Base-by-base conservation (phyloP, 2,113 vertebrate genomes). In the Lagopus muta region DNA sequence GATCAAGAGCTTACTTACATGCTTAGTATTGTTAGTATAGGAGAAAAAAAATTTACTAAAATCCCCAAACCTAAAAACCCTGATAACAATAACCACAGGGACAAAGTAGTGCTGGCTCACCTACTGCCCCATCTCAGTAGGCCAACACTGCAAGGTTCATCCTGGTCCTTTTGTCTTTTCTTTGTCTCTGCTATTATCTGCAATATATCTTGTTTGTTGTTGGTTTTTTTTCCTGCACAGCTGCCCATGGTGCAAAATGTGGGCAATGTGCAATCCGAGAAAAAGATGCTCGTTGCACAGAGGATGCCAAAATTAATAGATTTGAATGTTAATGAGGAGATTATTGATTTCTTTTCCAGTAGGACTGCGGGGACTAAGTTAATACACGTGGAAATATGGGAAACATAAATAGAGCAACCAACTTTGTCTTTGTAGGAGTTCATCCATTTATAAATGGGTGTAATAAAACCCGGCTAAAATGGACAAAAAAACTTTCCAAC, bases 251-350 rank as follows among this genome's bases (percentile, higher is more conserved):
- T 89, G 32, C 47, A 95, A 87, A 91, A 89, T 34, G n/a, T 47
- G 69, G 76, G 54, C 62, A 84, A 48, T 40, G 50, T 73, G 45
- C 54, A 76, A 73, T 76, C 54, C 50, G 82, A 94, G 93, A 82
- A 73, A 82, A 93, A 94, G 71, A 64, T 57, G 64, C 61, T 80
- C 94, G 67, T 77, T 86, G 47, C 67, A 86, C 38, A 83, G 32
- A 83, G 47, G 57, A 85, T 93, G 73, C 60, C 75, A 91, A 89
- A 89, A 92, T 92, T 77, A 79, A 77, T 92, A 91, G 38, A 42
- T 91, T 22, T 92, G 77, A 93, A 93, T 94, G 86, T 92, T 84
- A 92, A 89, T 87, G 54, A 90, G 54, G 52, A 88, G 24, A 58
- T 72, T 50, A 67, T 82, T 92, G 79, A 64, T 88, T 96, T 84